phyloP scores from a whole-genome alignment of 2,797 vertebrate species.

The Poecilia velifera region DNA sequence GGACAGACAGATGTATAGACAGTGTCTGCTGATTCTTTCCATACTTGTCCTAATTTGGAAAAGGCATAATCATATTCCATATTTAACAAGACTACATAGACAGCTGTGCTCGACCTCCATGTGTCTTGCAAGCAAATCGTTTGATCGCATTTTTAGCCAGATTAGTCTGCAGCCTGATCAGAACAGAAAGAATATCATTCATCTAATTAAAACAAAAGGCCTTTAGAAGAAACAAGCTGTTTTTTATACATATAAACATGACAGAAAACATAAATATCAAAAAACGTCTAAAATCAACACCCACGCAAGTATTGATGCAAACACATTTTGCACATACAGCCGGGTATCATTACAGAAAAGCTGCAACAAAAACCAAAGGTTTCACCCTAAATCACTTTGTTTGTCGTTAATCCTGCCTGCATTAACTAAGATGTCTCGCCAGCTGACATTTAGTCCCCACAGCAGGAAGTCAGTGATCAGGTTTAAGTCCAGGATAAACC shows the following conservation, averaged over 20 bases:
- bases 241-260: not conserved
- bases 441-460: constrained; percentile 14
- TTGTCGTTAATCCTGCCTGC: constrained; percentile 20
- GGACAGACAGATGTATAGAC: not conserved
- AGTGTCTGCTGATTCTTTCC: not conserved
- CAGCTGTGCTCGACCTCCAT: not conserved
- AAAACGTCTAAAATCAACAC: not conserved
- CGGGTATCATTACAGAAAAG: not conserved
- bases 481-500: constrained; percentile 23
- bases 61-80: not conserved
- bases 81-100: not conserved
- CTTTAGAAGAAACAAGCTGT: not conserved
- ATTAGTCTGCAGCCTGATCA: not conserved
- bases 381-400: constrained; percentile 20
- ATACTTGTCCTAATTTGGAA: not conserved
- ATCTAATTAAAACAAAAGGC: not conserved
- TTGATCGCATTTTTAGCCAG: not conserved
- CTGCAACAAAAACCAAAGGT: constrained; percentile 24
- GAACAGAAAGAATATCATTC: not conserved
- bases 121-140: not conserved
- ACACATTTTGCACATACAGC: not conserved
- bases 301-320: not conserved
- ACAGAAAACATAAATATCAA: not conserved
- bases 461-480: constrained; percentile 9
- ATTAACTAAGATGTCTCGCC: constrained; percentile 25